Conservation (phyloP, 2,113 vertebrate species). For the Spermophilus dauricus region DNA sequence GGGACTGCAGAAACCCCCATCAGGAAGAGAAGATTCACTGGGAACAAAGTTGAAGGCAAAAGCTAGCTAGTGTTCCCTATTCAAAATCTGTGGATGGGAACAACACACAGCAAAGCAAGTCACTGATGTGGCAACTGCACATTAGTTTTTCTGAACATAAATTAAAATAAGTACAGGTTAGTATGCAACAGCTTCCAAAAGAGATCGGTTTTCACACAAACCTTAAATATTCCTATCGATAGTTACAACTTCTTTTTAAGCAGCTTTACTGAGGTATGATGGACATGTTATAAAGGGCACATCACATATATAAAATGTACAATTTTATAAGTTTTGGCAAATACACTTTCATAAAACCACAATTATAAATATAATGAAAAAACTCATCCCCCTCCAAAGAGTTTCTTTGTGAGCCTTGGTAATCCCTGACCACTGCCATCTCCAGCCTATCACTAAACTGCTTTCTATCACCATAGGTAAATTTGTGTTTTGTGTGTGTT, state of each 20-base stretch:
- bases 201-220: not conserved
- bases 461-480: not conserved
- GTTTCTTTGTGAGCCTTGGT: not conserved
- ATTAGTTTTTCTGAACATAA: not conserved
- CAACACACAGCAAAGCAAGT: not conserved
- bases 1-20: not conserved
- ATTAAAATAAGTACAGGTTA: not conserved
- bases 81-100: not conserved
- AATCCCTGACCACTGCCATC: not conserved
- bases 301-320: not conserved
- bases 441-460: not conserved
- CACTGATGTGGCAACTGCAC: not conserved
- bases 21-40: not conserved
- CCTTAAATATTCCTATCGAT: not conserved
- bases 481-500: not conserved
- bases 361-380: not conserved
- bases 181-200: not conserved
- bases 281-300: not conserved
- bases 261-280: not conserved
- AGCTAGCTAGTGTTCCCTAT: not conserved
- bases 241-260: not conserved
- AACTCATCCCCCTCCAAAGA: not conserved
- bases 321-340: not conserved
- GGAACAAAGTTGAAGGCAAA: not conserved
- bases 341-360: not conserved